These are phyloP conservation scores for Drosophila atripex DNA, from an alignment of 2,888 invertebrate genomes.

Conservation along the genomic window DNA sequence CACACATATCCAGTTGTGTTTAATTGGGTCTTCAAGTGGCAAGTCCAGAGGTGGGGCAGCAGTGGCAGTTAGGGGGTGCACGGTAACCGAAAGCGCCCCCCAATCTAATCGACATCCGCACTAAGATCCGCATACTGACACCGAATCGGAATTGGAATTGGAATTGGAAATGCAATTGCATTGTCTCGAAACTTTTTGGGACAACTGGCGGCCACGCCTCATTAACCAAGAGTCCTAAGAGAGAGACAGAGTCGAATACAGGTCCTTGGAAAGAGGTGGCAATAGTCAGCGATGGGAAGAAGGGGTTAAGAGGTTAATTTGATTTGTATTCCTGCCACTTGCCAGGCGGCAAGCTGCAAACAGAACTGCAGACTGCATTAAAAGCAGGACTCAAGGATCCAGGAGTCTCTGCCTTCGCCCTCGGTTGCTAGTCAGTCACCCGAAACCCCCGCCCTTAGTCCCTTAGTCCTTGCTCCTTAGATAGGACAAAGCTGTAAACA, in stretches of 20 bases:
- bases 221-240: conserved; percentile 22
- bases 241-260: background rate
- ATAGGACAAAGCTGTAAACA: conserved; percentile 58
- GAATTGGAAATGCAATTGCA: conserved; percentile 9
- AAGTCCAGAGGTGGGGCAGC: background rate
- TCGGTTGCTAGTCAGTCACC: background rate
- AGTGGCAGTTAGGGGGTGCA: background rate
- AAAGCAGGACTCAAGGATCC: conserved; percentile 29
- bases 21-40: conserved; percentile 49
- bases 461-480: conserved; percentile 1
- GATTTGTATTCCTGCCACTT: conserved; percentile 73
- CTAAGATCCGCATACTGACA: background rate
- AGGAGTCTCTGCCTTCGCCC: background rate
- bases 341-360: conserved; percentile 32
- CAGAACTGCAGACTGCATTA: conserved; percentile 44
- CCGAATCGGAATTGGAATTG: background rate
- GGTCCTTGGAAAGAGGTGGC: background rate
- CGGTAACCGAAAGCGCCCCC: background rate
- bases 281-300: background rate
- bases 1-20: conserved; percentile 24
- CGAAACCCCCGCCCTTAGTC: background rate
- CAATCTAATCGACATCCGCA: conserved; percentile 7
- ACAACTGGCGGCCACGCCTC: conserved; percentile 31
- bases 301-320: conserved; percentile 56
- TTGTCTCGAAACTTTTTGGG: conserved; percentile 25